Evolutionary conservation across 2,113 vertebrate species (phyloP).

Genomic region (Crotalus tigris): DNA sequence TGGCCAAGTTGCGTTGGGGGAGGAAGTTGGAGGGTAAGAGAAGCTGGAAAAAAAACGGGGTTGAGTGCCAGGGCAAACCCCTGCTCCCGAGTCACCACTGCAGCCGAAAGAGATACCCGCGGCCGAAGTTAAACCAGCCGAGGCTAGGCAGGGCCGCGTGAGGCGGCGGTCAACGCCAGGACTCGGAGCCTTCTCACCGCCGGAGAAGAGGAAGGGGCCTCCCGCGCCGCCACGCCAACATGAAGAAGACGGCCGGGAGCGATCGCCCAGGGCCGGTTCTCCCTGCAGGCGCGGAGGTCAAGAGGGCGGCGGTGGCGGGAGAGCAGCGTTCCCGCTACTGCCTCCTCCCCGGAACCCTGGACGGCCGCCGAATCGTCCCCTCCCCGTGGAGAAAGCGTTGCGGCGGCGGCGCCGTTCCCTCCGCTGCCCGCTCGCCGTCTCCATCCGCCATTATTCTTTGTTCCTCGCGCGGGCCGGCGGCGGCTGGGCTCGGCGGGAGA

Average conservation of each 20-base stretch:
- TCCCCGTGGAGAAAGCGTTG: conserved; percentile 10
- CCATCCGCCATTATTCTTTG: conserved; percentile 78
- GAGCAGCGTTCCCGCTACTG: background rate
- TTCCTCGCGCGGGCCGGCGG: conserved; percentile 60
- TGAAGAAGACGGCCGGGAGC: background rate
- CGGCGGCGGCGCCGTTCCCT: conserved; percentile 43
- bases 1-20: too few species aligned
- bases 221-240: background rate
- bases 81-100: background rate
- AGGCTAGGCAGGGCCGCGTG: background rate
- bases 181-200: conserved; percentile 9
- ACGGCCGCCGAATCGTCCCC: background rate
- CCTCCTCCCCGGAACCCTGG: background rate
- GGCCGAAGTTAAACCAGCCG: background rate
- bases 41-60: background rate
- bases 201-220: background rate
- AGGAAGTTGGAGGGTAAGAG: background rate
- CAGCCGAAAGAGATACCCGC: background rate
- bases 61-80: background rate
- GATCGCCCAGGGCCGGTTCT: background rate
- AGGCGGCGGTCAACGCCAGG: background rate
- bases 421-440: conserved; percentile 60
- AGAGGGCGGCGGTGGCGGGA: background rate
- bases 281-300: background rate
- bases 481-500: conserved; percentile 63